Percentiles rank a stretch among this genome's conserved stretches.
Evolutionary conservation across 2,113 vertebrate genomes (phyloP).

Genomic region (Pedionomus torquatus): DNA sequence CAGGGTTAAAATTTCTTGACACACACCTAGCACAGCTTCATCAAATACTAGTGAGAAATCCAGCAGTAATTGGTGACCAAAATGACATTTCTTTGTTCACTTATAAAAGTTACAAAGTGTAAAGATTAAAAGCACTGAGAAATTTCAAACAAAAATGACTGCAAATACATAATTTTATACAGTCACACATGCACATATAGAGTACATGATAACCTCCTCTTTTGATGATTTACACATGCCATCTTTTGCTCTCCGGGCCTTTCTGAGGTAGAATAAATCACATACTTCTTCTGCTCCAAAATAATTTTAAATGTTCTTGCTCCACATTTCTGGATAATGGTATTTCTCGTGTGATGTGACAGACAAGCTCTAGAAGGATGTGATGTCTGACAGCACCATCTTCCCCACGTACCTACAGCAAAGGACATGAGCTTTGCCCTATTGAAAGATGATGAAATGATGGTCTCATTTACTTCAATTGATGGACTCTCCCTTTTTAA

Average conservation of each 20-base stretch:
- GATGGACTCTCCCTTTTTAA: constrained; percentile 43
- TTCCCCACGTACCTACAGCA: background rate
- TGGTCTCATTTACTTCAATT: constrained; percentile 38
- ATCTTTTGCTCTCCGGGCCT: background rate
- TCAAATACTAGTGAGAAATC: background rate
- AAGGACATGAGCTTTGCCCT: background rate
- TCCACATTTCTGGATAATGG: background rate
- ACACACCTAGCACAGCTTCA: background rate
- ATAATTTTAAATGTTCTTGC: background rate
- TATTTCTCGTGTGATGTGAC: background rate
- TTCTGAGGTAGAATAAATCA: background rate
- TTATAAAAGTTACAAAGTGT: background rate
- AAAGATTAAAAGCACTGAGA: background rate
- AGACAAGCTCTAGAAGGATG: background rate
- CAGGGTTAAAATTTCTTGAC: constrained; percentile 21
- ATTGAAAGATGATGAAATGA: background rate
- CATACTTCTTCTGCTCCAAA: background rate
- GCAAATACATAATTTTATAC: background rate
- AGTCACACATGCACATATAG: background rate
- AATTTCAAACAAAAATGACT: background rate
- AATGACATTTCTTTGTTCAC: background rate
- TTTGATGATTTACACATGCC: background rate
- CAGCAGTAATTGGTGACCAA: background rate
- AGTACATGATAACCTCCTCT: background rate
- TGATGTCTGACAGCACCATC: background rate